Conservation (phyloP, 1,140 invertebrate species). For the Brachionus paranguensis region DNA sequence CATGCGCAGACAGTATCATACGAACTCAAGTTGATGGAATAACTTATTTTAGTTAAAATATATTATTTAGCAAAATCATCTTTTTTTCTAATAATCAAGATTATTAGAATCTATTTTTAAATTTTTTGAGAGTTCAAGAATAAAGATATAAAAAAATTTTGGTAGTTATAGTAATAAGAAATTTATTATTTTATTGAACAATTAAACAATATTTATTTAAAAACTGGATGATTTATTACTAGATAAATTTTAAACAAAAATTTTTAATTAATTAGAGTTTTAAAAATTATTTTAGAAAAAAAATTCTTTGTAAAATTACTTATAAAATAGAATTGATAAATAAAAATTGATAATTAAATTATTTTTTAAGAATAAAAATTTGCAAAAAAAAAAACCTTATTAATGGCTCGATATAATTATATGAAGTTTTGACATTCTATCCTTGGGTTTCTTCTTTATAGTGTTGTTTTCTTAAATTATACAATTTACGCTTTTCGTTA, state of each 20-base stretch:
- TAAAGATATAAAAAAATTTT: too few relatives aligned
- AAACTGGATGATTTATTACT: not conserved
- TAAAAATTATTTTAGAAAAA: not conserved
- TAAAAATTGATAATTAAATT: not conserved
- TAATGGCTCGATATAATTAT: too few relatives aligned
- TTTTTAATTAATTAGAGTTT: not conserved
- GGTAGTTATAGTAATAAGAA: too few relatives aligned
- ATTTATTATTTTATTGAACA: not conserved
- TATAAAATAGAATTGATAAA: not conserved
- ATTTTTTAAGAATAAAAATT: not conserved
- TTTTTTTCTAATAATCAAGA: too few relatives aligned
- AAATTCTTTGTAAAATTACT: not conserved
- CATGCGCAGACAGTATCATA: too few relatives aligned
- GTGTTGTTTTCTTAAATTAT: slow-evolving; percentile 79
- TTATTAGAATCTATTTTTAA: too few relatives aligned
- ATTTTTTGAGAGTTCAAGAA: too few relatives aligned
- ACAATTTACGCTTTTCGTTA: slow-evolving; percentile 71
- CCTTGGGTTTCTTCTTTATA: slow-evolving; percentile 67
- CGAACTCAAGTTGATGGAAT: too few relatives aligned
- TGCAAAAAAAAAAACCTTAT: too few relatives aligned
- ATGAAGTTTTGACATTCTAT: not conserved
- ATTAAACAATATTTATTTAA: not conserved
- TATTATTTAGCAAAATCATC: too few relatives aligned
- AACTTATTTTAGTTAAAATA: too few relatives aligned
- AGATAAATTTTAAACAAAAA: not conserved